Evolutionary conservation across 2,113 vertebrate species (phyloP), one percentile per base, ranked within the genome.

Genomic region (Pachyramphus minor): DNA sequence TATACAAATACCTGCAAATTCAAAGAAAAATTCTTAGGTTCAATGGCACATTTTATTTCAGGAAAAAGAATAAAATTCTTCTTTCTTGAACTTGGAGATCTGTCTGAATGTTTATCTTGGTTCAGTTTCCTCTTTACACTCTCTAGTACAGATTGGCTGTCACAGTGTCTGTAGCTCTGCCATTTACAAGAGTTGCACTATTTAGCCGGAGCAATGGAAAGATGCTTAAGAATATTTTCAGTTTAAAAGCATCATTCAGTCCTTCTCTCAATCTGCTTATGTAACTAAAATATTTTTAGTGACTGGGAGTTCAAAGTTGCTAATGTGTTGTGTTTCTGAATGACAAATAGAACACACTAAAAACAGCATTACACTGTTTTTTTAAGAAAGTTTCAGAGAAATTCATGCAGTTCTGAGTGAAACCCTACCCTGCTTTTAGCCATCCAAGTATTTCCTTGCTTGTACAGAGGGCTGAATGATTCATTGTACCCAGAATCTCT

Each of bases 281-380:
- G 95, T 96, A 98, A 97, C 94, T 96, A 96, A 94, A 97, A 97
- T 97, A 98, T 97, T 98, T 98, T 97, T 96, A 97, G 97, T 97
- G 95, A 87, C 92, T 86, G 87, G 42, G 87, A 97, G 94, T 97
- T 98, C 96, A 97, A 98, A 98, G 97, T 66, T 94, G 91, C 84
- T 98, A 98, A 98, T 97, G 88, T 96, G 93, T 97, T 98, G 96
- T 98, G 94, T 95, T 97, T 97, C 97, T 98, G 92, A 97, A 96
- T 97, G 98, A 98, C 98, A 98, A 98, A 98, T 84, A 97, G 97
- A 96, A 95, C 96, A 96, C 91, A 96, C 90, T 97, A 97, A 98
- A 98, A 96, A 39, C 96, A 97, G 95, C 95, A 91, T 89, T 96
- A 87, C 92, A 89, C 95, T 97, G 83, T 88, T 97, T 98, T 98